Base-by-base conservation (phyloP, 2,113 vertebrate species). In the Xiphophorus couchianus region DNA sequence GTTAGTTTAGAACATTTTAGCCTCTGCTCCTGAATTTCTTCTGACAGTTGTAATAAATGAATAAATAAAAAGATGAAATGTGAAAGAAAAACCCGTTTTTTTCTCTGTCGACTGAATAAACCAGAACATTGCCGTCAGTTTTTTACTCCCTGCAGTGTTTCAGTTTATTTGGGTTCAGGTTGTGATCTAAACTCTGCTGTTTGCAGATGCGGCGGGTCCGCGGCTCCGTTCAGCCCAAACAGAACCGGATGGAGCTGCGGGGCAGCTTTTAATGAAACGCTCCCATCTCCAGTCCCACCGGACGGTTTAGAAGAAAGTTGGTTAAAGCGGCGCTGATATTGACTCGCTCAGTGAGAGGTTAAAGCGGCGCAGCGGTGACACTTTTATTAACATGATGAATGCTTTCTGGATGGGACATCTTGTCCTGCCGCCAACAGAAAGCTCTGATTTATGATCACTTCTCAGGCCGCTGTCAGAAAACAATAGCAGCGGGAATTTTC, bases 331-430 rank as follows among this genome's bases (percentile, higher is more conserved):
- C 3, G 51, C 51, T 58, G 51, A n/a, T 58, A 58, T 58, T 58
- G 51, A 58, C 51, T 58, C 51, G 51, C 25, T 54, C 51, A 54
- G 22, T 54, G 51, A 54, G 51, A n/a, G 51, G 25, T n/a, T n/a
- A n/a, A 11, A 11, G 51, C 22, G 9, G 51, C 48, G 15, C 51
- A 3, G 51, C 51, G 15, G 51, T 58, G 51, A 58, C 51, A 58
- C 51, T 58, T 58, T 58, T 58, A 58, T 58, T 58, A 58, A 58
- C 22, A 58, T 58, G 51, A 58, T 58, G 51, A n/a, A 58, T 58
- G 51, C 7, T 25, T 58, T n/a, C 51, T 58, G 51, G 51, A 58
- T 58, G 51, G 51, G 51, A 58, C 51, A 58, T 58, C 51, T 58
- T 58, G 51, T 58, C 51, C 51, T n/a, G 51, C 51, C 51, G 6